These are phyloP conservation scores for Osmerus eperlanus DNA, from an alignment of 2,113 vertebrate species.

Conservation along the genomic window DNA sequence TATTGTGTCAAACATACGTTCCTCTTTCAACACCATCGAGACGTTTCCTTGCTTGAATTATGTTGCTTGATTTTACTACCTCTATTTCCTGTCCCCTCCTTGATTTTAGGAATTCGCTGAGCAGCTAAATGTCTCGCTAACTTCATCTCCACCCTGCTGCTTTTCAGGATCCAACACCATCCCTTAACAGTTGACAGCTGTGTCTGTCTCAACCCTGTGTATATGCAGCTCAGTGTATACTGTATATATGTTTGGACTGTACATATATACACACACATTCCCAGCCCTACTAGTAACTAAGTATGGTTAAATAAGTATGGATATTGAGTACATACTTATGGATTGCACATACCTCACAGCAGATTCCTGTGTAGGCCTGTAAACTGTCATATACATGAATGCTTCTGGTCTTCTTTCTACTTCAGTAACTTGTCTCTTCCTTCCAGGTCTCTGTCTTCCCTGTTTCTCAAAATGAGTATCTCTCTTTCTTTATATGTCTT, in stretches of 20 bases:
- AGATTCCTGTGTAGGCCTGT: neutral
- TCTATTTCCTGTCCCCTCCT: constrained; percentile 36
- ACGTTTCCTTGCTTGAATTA: constrained; percentile 16
- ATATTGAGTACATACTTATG: constrained; percentile 12
- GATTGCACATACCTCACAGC: constrained; percentile 2
- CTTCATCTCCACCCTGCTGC: constrained; percentile 41
- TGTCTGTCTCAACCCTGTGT: constrained; percentile 46
- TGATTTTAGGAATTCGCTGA: constrained; percentile 59
- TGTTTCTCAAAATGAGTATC: neutral
- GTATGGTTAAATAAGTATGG: constrained; percentile 43
- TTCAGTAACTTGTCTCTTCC: constrained; percentile 2
- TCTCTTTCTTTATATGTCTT: neutral
- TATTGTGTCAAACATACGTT: neutral
- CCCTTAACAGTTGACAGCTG: constrained; percentile 39
- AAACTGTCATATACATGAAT: neutral
- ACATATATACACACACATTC: constrained; percentile 69
- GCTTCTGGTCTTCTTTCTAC: neutral
- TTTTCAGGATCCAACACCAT: constrained; percentile 54
- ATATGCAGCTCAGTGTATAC: constrained; percentile 65
- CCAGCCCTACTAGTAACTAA: constrained; percentile 50
- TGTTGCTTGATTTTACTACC: constrained; percentile 21
- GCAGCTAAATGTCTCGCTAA: constrained; percentile 42
- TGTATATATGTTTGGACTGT: constrained; percentile 74
- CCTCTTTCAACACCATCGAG: neutral
- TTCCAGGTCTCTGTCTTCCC: constrained; percentile 8